These are phyloP conservation scores for Lophius americanus DNA, from an alignment of 2,797 vertebrate genomes.

Conservation along the genomic window DNA sequence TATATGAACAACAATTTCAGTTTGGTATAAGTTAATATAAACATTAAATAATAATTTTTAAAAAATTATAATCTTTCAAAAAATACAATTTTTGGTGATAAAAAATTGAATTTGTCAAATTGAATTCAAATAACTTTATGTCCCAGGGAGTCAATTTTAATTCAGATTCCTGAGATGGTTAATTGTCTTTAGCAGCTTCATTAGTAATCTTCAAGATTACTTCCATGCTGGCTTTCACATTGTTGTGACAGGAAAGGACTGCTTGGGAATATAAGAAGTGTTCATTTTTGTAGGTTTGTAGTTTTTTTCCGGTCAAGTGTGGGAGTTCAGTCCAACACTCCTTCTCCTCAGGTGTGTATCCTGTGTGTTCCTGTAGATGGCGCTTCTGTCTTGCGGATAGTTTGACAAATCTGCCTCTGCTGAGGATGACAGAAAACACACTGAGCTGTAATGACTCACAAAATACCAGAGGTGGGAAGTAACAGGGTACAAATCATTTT, in stretches of 20 bases:
- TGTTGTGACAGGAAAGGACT: neutral
- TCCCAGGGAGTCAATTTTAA: too few species aligned
- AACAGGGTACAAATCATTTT: too few species aligned
- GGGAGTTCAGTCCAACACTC: slow-evolving; percentile 19
- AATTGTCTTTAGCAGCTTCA: too few species aligned
- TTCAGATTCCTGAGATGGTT: too few species aligned
- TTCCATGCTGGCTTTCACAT: neutral
- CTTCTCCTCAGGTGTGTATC: slow-evolving; percentile 35
- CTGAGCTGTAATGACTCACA: neutral
- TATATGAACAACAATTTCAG: too few species aligned
- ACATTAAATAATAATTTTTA: too few species aligned
- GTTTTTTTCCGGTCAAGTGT: slow-evolving; percentile 9
- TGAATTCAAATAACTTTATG: too few species aligned
- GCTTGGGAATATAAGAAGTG: neutral
- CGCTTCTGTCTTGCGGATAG: slow-evolving; percentile 23
- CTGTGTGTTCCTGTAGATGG: slow-evolving; percentile 52
- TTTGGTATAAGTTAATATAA: too few species aligned
- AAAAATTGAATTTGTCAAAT: too few species aligned
- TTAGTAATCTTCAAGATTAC: too few species aligned
- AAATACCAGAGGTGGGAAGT: neutral
- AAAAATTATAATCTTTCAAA: neutral
- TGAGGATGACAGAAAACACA: slow-evolving; percentile 19
- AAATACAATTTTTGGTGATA: neutral
- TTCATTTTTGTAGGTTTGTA: neutral
- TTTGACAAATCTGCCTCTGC: slow-evolving; percentile 50